phyloP scores from a whole-genome alignment of 2,888 invertebrate genomes.

The Hybos culiciformis region DNA sequence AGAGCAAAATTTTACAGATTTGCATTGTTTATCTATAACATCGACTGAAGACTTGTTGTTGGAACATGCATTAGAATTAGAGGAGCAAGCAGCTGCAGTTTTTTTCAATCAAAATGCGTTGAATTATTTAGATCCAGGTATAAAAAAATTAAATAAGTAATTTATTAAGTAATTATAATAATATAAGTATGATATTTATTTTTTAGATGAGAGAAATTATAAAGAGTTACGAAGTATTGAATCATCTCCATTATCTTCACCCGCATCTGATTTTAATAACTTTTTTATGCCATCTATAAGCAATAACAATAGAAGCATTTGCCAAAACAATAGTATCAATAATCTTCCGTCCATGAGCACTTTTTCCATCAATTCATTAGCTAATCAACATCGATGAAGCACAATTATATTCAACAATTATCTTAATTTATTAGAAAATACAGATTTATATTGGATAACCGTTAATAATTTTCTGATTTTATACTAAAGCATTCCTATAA shows the following conservation, averaged over 20 bases:
- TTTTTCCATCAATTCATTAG: too few species aligned
- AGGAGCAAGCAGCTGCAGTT: conserved; percentile 30
- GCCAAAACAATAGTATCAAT: too few species aligned
- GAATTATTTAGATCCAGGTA: conserved; percentile 28
- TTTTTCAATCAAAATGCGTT: conserved; percentile 23
- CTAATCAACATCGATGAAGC: too few species aligned
- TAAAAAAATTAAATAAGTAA: conserved; percentile 18
- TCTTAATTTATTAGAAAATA: too few species aligned
- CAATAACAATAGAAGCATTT: neutral
- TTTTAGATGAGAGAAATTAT: conserved; percentile 19
- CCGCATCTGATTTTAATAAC: conserved; percentile 20
- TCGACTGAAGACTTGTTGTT: conserved; percentile 33
- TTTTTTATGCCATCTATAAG: conserved; percentile 1
- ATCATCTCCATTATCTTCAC: conserved; percentile 32
- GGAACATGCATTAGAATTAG: conserved; percentile 35
- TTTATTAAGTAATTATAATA: conserved; percentile 21
- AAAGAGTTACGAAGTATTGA: conserved; percentile 26
- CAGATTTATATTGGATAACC: too few species aligned
- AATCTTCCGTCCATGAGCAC: conserved; percentile 3
- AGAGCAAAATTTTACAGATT: conserved; percentile 24
- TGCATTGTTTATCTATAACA: conserved; percentile 30
- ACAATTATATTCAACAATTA: too few species aligned
- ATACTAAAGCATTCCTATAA: too few species aligned
- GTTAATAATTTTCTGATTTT: too few species aligned
- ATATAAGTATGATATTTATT: neutral